Base-by-base conservation (phyloP, 2,888 invertebrate species). In the Lissonota sp. region DNA sequence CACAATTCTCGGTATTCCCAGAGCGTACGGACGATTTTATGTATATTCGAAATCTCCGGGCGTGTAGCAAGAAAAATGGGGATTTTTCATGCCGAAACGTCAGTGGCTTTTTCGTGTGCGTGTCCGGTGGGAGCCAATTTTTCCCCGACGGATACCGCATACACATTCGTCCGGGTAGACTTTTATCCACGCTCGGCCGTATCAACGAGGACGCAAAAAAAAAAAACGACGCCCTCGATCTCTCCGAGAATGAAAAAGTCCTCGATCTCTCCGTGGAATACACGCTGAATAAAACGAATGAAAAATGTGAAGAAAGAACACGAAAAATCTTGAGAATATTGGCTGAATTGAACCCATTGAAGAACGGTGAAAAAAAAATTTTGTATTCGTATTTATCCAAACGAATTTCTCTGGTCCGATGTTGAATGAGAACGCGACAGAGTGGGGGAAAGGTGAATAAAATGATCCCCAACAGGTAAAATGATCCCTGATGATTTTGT, bases 101-200 rank as follows among this genome's bases (percentile, higher is more conserved):
- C 63, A 14, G 49, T 72, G 40, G 71, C 42, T 26, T 26, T 26
- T 26, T 26, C n/a, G 42, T 42, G 40, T 6, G 39, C 26, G 16
- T 70, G 79, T 58, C 73, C 79, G 49, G 14, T 39, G 69, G 74
- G 74, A 70, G 57, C 63, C 79, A 69, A 75, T 79, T 75, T 79
- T 75, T 57, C 73, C 64, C 39, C 53, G 64, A 72, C 71, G 46
- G 51, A 53, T 46, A 58, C 57, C 51, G 39, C 26, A 55, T 55
- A 63, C 62, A 63, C 62, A 57, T 73, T 69, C 62, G 63, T 73
- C 63, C 46, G 39, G 37, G 55, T 55, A 63, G 76, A 63, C 62
- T 63, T 73, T 69, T 67, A 67, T 73, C 67, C 46, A 66, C 37
- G 37, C 58, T 70, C 46, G 26, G 4, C 58, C 57, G 53, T 42